Conservation (phyloP, 1,140 invertebrate genomes). For the Neomicropteryx cornuta region DNA sequence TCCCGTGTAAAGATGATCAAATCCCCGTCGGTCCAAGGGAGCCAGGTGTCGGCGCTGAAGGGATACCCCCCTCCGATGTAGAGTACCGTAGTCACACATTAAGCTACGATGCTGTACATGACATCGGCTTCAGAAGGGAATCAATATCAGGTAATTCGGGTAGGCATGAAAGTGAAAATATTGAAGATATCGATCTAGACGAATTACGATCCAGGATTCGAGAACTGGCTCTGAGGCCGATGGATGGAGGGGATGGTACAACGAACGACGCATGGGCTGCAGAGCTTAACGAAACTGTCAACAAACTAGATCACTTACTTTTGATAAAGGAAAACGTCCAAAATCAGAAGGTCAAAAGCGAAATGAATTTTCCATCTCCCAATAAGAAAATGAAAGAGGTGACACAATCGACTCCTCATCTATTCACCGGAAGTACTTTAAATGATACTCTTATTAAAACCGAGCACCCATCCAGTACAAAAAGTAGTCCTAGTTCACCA, state of each 20-base stretch:
- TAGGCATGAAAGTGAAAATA: slow-evolving; percentile 23
- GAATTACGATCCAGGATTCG: slow-evolving; percentile 45
- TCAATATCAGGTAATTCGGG: slow-evolving; percentile 10
- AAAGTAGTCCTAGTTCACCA: slow-evolving; percentile 15
- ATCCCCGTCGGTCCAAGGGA: slow-evolving; percentile 59
- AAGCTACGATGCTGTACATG: slow-evolving; percentile 25
- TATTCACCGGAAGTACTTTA: too few relatives aligned
- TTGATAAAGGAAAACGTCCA: slow-evolving; percentile 47
- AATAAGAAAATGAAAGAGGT: too few relatives aligned
- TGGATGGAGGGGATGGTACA: slow-evolving; percentile 47
- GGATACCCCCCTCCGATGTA: slow-evolving; percentile 41
- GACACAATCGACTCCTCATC: too few relatives aligned
- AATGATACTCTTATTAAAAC: background rate
- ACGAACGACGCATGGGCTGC: slow-evolving; percentile 50
- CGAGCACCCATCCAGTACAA: background rate
- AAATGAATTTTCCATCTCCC: background rate
- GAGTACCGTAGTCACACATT: slow-evolving; percentile 25
- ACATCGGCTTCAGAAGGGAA: slow-evolving; percentile 22
- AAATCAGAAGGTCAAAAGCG: slow-evolving; percentile 21
- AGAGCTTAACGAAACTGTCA: slow-evolving; percentile 50
- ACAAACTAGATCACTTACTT: slow-evolving; percentile 52
- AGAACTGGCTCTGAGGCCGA: slow-evolving; percentile 47
- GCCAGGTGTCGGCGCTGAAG: slow-evolving; percentile 83
- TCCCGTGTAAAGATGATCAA: slow-evolving; percentile 30
- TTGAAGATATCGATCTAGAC: slow-evolving; percentile 34